A percentile compares a stretch with the other conserved stretches of the same genome.
phyloP scores from a whole-genome alignment of 2,888 invertebrate species.

The Leptinotarsa rubiginosa region DNA sequence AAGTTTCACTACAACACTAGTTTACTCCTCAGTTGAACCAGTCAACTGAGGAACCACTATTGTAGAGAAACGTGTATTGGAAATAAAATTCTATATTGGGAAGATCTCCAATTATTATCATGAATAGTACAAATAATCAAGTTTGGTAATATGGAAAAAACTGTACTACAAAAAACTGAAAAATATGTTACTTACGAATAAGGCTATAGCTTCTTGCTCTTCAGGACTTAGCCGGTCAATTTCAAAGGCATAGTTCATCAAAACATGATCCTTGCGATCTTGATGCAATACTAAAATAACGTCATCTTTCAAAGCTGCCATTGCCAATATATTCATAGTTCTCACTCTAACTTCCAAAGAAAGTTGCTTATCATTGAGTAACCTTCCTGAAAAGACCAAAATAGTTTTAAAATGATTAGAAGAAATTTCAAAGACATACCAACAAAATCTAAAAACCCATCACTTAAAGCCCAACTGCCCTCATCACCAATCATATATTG shows the following conservation, averaged over 20 bases:
- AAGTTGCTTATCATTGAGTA: constrained; percentile 73
- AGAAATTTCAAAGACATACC: constrained; percentile 67
- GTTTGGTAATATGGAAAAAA: no score
- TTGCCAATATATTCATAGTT: constrained; percentile 78
- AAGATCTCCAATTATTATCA: no score
- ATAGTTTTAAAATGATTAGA: background rate
- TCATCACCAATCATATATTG: constrained; percentile 90
- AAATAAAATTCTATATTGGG: no score
- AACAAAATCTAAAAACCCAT: constrained; percentile 86
- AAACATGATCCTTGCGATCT: constrained; percentile 87
- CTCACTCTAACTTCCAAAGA: constrained; percentile 73
- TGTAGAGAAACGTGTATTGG: no score
- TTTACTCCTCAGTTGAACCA: no score
- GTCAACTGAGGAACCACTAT: no score
- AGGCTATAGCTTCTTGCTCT: constrained; percentile 83
- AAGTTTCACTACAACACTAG: no score
- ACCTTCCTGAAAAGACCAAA: constrained; percentile 67
- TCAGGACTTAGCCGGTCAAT: constrained; percentile 80
- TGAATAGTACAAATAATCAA: no score
- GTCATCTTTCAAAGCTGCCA: constrained; percentile 87
- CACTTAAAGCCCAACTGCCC: constrained; percentile 93
- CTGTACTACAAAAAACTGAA: no score
- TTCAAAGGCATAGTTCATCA: constrained; percentile 88
- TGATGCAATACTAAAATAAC: constrained; percentile 90
- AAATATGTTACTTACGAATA: constrained; percentile 74